phyloP scores from a whole-genome alignment of 2,888 invertebrate species.

The Rotaria sp. region DNA sequence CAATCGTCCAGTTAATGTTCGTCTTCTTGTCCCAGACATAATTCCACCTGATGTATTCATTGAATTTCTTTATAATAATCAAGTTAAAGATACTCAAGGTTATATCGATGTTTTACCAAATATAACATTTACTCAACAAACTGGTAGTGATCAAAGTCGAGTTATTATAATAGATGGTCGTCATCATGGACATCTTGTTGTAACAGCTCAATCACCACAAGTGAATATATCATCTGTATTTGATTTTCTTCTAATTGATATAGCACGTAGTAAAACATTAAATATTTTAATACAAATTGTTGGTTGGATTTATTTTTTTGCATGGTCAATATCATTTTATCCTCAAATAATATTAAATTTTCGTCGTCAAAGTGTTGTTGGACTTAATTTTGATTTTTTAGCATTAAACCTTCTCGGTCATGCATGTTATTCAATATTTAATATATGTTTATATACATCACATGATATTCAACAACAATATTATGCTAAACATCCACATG shows the following conservation, averaged over 20 bases:
- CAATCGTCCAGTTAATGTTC: background rate
- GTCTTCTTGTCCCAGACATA: background rate
- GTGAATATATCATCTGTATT: background rate
- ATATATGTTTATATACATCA: conserved; percentile 35
- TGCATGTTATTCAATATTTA: conserved; percentile 40
- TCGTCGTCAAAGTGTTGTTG: conserved; percentile 38
- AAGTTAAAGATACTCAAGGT: background rate
- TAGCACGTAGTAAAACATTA: conserved; percentile 17
- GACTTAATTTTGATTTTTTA: conserved; percentile 36
- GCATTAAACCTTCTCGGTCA: conserved; percentile 33
- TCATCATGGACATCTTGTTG: background rate
- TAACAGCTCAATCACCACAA: background rate
- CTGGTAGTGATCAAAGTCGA: background rate
- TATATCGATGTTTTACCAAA: background rate
- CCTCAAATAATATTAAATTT: conserved; percentile 38
- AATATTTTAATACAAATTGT: conserved; percentile 36
- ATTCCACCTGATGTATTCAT: background rate
- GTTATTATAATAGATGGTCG: background rate
- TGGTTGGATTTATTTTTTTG: conserved; percentile 39
- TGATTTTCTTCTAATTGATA: conserved; percentile 34
- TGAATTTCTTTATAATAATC: background rate
- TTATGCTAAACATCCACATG: conserved; percentile 34
- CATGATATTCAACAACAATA: conserved; percentile 29
- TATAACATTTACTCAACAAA: conserved; percentile 5
- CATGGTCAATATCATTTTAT: conserved; percentile 41